A percentile compares a stretch with the other conserved stretches of the same genome.
Evolutionary conservation across 2,888 invertebrate genomes (phyloP).

Genomic region (Hydrotaea diabolus): DNA sequence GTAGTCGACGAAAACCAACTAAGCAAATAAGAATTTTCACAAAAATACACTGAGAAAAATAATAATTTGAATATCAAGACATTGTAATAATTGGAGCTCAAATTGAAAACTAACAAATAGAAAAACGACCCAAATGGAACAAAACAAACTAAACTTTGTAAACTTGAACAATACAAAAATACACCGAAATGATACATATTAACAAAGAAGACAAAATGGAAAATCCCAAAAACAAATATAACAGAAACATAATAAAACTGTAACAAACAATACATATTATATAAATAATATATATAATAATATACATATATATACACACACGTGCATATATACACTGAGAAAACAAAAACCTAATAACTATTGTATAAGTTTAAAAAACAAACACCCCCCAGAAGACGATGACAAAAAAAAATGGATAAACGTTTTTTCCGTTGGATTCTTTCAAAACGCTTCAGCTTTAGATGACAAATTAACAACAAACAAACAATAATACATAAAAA

Average conservation of each 20-base stretch:
- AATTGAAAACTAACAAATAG: constrained; percentile 19
- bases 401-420: constrained; percentile 30
- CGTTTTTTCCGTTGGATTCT: not conserved
- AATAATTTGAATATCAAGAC: constrained; percentile 25
- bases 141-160: constrained; percentile 65
- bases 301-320: constrained; percentile 38
- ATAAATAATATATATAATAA: constrained; percentile 43
- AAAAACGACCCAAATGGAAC: constrained; percentile 17
- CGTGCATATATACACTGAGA: constrained; percentile 66
- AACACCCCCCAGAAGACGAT: constrained; percentile 10
- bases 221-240: constrained; percentile 33
- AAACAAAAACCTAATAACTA: constrained; percentile 55
- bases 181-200: constrained; percentile 70
- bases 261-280: constrained; percentile 61
- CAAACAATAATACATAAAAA: not conserved
- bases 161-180: constrained; percentile 69
- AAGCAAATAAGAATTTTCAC: constrained; percentile 42
- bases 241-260: constrained; percentile 54
- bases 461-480: constrained; percentile 68
- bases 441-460: constrained; percentile 65
- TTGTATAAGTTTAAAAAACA: constrained; percentile 27
- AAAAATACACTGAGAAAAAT: constrained; percentile 32
- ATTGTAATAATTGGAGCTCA: constrained; percentile 51
- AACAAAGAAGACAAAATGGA: constrained; percentile 48
- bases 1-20: constrained; percentile 44